Base-by-base conservation (phyloP, 1,140 invertebrate genomes). In the Lepidurus couesii region DNA sequence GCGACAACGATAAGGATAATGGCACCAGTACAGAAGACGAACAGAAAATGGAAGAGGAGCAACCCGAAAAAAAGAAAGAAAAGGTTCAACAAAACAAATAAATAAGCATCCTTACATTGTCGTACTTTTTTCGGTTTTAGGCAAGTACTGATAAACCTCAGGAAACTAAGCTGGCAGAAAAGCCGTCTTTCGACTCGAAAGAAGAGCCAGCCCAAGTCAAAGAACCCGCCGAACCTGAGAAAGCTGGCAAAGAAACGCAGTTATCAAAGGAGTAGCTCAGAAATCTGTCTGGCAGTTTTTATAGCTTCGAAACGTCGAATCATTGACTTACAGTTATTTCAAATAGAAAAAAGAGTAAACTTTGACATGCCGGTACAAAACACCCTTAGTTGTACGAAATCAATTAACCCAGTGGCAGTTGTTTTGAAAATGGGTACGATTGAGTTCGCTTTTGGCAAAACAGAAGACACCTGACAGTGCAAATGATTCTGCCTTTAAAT, bases 11-110 rank as follows among this genome's bases (percentile, higher is more conserved):
- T 77, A 84, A 83, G 24, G 83, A 84, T 76, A 84, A 85, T 65
- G 80, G 82, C 75, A 83, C 84, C 7, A 83, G 85, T 34, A 79
- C 76, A 74, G 85, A 86, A 4, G 84, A 84, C 73, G 82, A 83
- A 7, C 81, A 84, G 24, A 85, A 86, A 74, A 86, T 85, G 82
- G 85, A 87, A 7, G 84, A 84, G 3, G 84, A 86, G 10, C 85
- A 85, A 24, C 83, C 85, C 2, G 82, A 81, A 26, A 83, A 85
- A 43, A 84, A 84, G 0, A 80, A 82, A 24, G 81, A 77, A 74
- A 77, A 80, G 2, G 73, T 76, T 34, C 1, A 76, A 42, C 7
- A 10, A 8, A 6, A 76, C 16, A 9, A n/a, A 7, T 21, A 47
- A 65, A 13, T 65, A 65, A 65, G 13, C 16, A 7, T 65, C 21